Base-by-base conservation (phyloP, 2,888 invertebrate species). In the Zhuqinia jingwanae region DNA sequence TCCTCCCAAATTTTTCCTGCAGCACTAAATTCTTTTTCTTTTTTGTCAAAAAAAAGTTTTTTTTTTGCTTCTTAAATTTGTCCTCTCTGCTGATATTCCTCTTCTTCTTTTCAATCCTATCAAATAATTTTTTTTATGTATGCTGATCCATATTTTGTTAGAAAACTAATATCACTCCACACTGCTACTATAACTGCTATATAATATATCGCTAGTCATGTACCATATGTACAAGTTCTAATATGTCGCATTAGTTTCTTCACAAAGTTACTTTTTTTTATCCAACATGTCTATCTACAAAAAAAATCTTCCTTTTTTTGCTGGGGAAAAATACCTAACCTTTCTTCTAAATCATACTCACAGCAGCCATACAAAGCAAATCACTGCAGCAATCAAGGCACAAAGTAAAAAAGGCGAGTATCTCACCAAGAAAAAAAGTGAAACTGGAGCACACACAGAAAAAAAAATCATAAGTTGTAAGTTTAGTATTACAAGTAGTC, bases 361-460 rank as follows among this genome's bases (percentile, higher is more conserved):
- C n/a, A n/a, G n/a, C n/a, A n/a, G n/a, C 45, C 20, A 68, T 45
- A 45, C 68, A 42, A 20, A 20, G 45, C 68, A 45, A 45, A 42
- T 45, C 42, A 68, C 45, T 68, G 68, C 68, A 20, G 68, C 68
- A 68, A 68, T 68, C 68, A 68, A 68, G 45, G 68, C 45, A 65
- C 65, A 65, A 5, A 13, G 2, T 45, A 17, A 60, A 2, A 60
- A 20, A 60, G n/a, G 27, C 27, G 27, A 22, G 27, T n/a, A n/a
- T n/a, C n/a, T n/a, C n/a, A n/a, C n/a, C n/a, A n/a, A 27, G 36
- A 13, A 68, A 68, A 68, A 68, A 1, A 22, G 30, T 30, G 68
- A 22, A 68, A 68, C 45, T 68, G 45, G 68, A 68, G 68, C 68
- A 22, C 45, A 68, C n/a, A n/a, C n/a, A n/a, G n/a, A n/a, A n/a